These are phyloP conservation scores for Antedon mediterranea DNA, from an alignment of 53 echinoderm and acorn worm genomes.

Conservation along the genomic window DNA sequence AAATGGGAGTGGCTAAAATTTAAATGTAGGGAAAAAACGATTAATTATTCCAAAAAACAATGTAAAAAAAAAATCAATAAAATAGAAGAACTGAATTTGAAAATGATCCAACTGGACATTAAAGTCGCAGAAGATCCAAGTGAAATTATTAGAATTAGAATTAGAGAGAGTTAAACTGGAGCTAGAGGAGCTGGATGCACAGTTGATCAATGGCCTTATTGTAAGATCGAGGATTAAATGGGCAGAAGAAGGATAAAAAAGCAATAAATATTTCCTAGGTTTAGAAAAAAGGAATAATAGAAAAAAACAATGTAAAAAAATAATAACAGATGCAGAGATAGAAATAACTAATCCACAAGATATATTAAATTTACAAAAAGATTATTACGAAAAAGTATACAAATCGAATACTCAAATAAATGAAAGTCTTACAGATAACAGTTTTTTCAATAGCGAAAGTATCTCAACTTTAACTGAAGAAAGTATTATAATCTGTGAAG, in stretches of 20 bases:
- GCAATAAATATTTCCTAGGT: not conserved
- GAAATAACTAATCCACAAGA: not conserved
- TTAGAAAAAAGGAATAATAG: not conserved
- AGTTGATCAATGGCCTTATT: not conserved
- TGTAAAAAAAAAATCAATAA: not conserved
- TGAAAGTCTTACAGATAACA: not conserved
- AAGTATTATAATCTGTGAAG: not conserved
- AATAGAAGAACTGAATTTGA: not conserved
- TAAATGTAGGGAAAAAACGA: not conserved
- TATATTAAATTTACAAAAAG: not conserved
- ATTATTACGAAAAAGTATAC: not conserved
- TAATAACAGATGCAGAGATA: not conserved
- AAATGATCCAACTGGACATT: not conserved
- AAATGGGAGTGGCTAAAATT: not conserved
- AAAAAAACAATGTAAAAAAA: not conserved
- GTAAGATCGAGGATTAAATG: not conserved
- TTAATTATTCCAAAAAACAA: not conserved
- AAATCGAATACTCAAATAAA: not conserved
- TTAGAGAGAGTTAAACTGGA: not conserved
- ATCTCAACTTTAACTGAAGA: not conserved
- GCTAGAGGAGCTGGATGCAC: not conserved
- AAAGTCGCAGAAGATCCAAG: not conserved
- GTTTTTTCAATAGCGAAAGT: not conserved
- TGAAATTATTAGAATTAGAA: not conserved
- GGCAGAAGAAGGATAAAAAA: not conserved